Conservation (phyloP, 2,888 invertebrate species). For the Drosophila nr. perissopoda region DNA sequence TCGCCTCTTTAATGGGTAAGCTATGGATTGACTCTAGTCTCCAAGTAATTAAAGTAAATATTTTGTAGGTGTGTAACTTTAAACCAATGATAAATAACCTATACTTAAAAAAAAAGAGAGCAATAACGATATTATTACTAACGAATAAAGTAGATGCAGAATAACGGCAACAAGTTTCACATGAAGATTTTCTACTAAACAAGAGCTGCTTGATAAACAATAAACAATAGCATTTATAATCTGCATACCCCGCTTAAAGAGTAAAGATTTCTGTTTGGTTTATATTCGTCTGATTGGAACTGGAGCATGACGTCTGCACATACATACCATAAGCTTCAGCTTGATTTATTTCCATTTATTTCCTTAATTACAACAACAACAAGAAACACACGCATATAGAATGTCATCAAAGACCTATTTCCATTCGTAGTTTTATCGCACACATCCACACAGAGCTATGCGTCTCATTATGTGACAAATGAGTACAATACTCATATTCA, state of each 20-base stretch:
- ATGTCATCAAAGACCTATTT: slow-evolving; percentile 24
- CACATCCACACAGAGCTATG: slow-evolving; percentile 6
- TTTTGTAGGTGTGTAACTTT: neutral
- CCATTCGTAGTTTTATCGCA: slow-evolving; percentile 6
- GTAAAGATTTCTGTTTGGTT: neutral
- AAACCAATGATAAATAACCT: neutral
- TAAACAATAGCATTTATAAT: neutral
- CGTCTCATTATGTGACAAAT: slow-evolving; percentile 36
- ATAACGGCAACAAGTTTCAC: slow-evolving; percentile 11
- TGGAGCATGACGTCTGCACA: slow-evolving; percentile 35
- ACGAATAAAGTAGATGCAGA: neutral
- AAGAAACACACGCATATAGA: neutral
- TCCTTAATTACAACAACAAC: slow-evolving; percentile 15
- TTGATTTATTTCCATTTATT: slow-evolving; percentile 35
- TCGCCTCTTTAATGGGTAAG: slow-evolving; percentile 11
- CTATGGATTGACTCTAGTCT: slow-evolving; percentile 10
- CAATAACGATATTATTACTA: neutral
- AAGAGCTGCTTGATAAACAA: neutral
- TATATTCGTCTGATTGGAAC: slow-evolving; percentile 15
- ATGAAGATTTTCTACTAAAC: neutral
- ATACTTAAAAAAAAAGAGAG: neutral
- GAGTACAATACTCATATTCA: slow-evolving; percentile 10
- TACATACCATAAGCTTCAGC: slow-evolving; percentile 13
- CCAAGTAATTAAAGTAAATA: neutral
- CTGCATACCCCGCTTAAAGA: neutral